Base-by-base conservation (phyloP, 1,140 invertebrate species). In the Pseudomyrmex flavicornis region DNA sequence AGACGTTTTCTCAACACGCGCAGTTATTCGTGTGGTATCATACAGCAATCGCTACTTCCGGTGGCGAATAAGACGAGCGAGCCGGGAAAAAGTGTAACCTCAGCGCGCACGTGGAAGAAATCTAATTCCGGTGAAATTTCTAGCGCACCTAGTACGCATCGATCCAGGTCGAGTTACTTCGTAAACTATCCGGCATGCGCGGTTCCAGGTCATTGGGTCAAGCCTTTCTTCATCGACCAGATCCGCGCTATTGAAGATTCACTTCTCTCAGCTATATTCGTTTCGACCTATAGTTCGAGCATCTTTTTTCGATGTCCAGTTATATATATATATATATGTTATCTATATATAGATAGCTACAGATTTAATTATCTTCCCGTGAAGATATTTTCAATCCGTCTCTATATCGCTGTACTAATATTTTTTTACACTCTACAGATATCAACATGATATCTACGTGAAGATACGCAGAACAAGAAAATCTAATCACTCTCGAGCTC, bases 181-280 rank as follows among this genome's bases (percentile, higher is more conserved):
- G 20, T 66, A 65, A 83, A 80, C 82, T 68, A 68, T 68, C 66
- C 52, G 52, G 44, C 35, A 61, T 66, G 46, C 62, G 52, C 62
- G 35, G 35, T 66, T 76, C 26, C 77, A 82, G 76, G 83, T 85
- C 83, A 72, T 58, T 70, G 35, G 76, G 68, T 77, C 77, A 80
- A 59, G 76, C 77, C 50, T 84, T 68, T 35, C 56, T 50, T 50
- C 58, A 68, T 61, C 61, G 68, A 80, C 56, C 76, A 66, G 76
- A 70, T 15, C 66, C 69, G 35, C 52, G 59, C 35, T 82, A 70
- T 84, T 85, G 79, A 85, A 82, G 17, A 85, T 85, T 65, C 59
- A 85, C 52, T 82, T 82, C 77, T 73, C 12, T 56, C 17, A 17
- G 22, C 4, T 82, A 56, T 17, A 65, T 35, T 52, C 56, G 26